These are phyloP conservation scores for Microtus pennsylvanicus DNA, from an alignment of 2,113 vertebrate genomes.

Conservation along the genomic window DNA sequence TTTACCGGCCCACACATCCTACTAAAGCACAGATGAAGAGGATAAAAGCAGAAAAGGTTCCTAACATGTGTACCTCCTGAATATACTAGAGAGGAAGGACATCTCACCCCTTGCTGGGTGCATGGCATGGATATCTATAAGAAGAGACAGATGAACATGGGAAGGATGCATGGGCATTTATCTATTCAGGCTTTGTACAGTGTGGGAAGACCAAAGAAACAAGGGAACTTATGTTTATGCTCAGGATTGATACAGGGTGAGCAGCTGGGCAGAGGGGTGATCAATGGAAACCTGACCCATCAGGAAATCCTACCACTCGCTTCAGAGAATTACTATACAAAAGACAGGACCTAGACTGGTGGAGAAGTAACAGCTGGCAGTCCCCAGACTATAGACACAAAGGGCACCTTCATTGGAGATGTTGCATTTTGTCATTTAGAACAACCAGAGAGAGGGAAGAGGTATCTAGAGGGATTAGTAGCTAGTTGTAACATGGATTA, in stretches of 20 bases:
- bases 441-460: neutral
- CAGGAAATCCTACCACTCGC: neutral
- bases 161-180: neutral
- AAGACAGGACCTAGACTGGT: neutral
- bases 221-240: neutral
- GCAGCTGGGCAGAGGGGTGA: neutral
- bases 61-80: neutral
- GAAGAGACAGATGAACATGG: neutral
- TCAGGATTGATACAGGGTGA: neutral
- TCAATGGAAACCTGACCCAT: neutral
- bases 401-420: neutral
- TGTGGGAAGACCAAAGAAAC: neutral
- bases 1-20: neutral
- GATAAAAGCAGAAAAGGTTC: neutral
- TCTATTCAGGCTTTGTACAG: too few species aligned
- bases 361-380: neutral
- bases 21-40: neutral
- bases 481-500: neutral
- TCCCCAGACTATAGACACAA: neutral
- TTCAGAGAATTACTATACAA: neutral
- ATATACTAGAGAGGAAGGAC: neutral
- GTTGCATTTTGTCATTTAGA: neutral
- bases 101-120: neutral
- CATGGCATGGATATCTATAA: neutral
- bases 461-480: neutral